Evolutionary conservation across 2,797 vertebrate species (phyloP), one percentile per base, ranked within the genome.

Genomic region (Pipistrellus nathusii): DNA sequence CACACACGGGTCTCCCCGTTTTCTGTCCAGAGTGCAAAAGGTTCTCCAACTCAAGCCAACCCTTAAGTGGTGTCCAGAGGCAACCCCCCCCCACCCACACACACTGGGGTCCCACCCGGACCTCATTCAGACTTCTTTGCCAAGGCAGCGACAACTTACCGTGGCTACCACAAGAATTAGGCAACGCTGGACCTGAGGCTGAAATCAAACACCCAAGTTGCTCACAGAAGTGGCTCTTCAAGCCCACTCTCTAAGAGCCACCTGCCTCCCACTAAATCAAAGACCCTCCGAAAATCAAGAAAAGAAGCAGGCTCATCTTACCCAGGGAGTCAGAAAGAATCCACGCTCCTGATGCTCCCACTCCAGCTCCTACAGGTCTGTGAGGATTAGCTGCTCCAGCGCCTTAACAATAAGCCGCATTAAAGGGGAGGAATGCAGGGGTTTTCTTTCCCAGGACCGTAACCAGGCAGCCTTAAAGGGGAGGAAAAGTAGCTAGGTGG

Each of bases 401-500:
- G 95, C 96, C 66, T 94, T 96, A 93, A 97, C 97, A 97, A 96
- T 97, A 96, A 93, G 59, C 91, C 23, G 12, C 96, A 88, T 97
- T 92, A 98, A 98, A 95, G 96, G 97, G 98, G 98, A 97, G 97
- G 98, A 95, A 97, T 92, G 95, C 95, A 96, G 96, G 95, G 94
- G 95, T 96, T 97, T 98, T 96, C 93, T 97, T 93, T 48, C 97
- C 94, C 25, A 97, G 91, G 98, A 68, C 91, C 44, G 98, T 96
- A 97, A 97, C 97, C 97, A 98, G 95, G 98, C 98, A 98, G 98
- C 35, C 98, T 97, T 97, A 97, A 86, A 98, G 96, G 97, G 95
- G 97, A 98, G 98, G 95, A 80, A 94, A 96, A 96, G 4, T 51
- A 95, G 83, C 94, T 84, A 95, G 92, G 95, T 83, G 90, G 97